Base-by-base conservation (phyloP, 1,140 invertebrate genomes). In the Eupeodes corollae region DNA sequence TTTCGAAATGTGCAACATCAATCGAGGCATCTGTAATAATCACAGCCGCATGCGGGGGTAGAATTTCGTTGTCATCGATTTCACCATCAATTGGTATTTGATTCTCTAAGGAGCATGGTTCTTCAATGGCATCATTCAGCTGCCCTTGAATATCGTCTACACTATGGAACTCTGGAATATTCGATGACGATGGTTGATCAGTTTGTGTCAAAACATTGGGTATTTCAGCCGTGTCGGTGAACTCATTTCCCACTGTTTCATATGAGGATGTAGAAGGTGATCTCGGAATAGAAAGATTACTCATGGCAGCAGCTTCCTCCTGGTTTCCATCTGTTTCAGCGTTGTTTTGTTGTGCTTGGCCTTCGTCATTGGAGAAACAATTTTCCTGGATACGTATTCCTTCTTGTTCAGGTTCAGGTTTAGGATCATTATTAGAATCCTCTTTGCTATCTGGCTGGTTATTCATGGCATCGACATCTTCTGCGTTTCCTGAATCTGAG, bases 11-110 rank as follows among this genome's bases (percentile, higher is more conserved):
- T 0, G 63, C 33, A 15, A 58, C 59, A 44, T 66, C 63, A 0
- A 61, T 44, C 0, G 68, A 68, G 6, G 69, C 74, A 57, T 80
- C 79, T 0, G 79, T 82, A 14, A 82, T 76, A 51, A 82, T 81
- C 1, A 82, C 79, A 52, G 75, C 76, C 2, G 63, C 58, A 12
- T 63, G 64, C 26, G 52, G 51, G 32, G 37, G 34, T n/a, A 73
- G 73, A 51, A 69, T 66, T 46, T 68, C 51, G 30, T 43, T 47
- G 33, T 44, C 32, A 3, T 35, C 34, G 5, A 6, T 3, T 26
- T 26, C 21, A 26, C 21, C 21, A 26, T 26, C 21, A 26, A 26
- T 26, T 26, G 21, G 21, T 5, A 26, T 26, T 33, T 55, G 52
- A 35, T 51, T 45, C 15, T 51, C 52, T 34, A 41, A 47, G 53